Percentiles rank a stretch among this genome's conserved stretches.
Conservation (phyloP, 2,113 vertebrate species). For the Artemisiospiza belli region DNA sequence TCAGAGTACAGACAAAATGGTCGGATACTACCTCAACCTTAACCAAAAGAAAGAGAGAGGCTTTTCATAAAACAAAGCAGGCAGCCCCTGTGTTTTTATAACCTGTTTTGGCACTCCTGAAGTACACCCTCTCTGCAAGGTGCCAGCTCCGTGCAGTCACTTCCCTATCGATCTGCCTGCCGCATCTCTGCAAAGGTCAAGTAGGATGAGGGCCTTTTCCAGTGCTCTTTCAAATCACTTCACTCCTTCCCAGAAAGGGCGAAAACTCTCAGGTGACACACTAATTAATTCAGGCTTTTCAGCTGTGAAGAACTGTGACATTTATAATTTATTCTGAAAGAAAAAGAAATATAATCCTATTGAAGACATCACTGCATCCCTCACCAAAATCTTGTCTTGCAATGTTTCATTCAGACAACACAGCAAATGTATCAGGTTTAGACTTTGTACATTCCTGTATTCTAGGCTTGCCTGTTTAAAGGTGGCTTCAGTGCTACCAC, state of each 20-base stretch:
- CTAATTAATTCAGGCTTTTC: slow-evolving; percentile 61
- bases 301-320: slow-evolving; percentile 53
- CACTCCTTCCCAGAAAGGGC: slow-evolving; percentile 45
- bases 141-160: slow-evolving; percentile 10
- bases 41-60: background rate
- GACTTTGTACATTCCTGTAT: background rate
- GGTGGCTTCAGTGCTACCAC: background rate
- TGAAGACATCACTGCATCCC: background rate
- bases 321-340: slow-evolving; percentile 58
- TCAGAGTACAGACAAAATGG: background rate
- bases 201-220: slow-evolving; percentile 40
- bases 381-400: background rate
- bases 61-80: background rate
- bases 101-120: background rate
- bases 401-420: background rate
- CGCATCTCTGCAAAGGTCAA: slow-evolving; percentile 62
- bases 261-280: slow-evolving; percentile 51
- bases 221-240: slow-evolving; percentile 60
- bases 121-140: background rate
- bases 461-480: background rate
- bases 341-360: slow-evolving; percentile 26
- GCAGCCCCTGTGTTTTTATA: background rate
- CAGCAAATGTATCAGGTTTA: background rate
- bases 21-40: background rate
- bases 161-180: slow-evolving; percentile 33